Evolutionary conservation across 2,888 invertebrate species (phyloP), one percentile per base, ranked within the genome.

Genomic region (Eupithecia pulchellata): DNA sequence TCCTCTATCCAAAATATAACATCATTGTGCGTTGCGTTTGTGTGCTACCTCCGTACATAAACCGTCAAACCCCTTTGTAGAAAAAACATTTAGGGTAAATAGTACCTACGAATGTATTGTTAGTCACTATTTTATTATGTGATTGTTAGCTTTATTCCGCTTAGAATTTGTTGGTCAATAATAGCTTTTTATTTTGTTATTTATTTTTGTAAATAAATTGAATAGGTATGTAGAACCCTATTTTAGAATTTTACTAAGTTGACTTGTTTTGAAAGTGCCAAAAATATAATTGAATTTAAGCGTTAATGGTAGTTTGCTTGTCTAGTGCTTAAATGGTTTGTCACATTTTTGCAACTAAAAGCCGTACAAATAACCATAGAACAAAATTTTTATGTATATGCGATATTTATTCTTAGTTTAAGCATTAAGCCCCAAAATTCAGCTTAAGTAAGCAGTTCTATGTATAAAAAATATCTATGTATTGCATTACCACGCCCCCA

Each of bases 251-350:
- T 20, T 52, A 29, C 1, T 57, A 0, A 5, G 29, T 61, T 65
- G 64, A 65, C 52, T 65, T 72, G 34, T 57, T 64, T 68, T 47
- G 30, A 13, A 62, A 62, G 72, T 72, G 72, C 72, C 72, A 72
- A 72, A 72, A 66, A 69, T 67, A 11, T 25, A 17, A 29, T 57
- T 57, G 6, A 29, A 29, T 29, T 25, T 25, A 52, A 13, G 20
- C 9, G 17, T 14, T 57, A 17, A 29, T 17, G 17, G 6, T 57
- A 57, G 57, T 17, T 57, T 47, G 9, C 20, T 47, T 29, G 29
- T 27, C 29, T 55, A 55, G 55, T 29, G 27, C 2, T 29, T 55
- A 55, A 55, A 27, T 27, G 14, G 13, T 55, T 55, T 14, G 8
- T 57, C 29, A 29, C 29, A 29, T 57, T 57, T 57, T 20, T 47